phyloP scores from a whole-genome alignment of 2,888 invertebrate species.

The Hypomecis punctinalis region DNA sequence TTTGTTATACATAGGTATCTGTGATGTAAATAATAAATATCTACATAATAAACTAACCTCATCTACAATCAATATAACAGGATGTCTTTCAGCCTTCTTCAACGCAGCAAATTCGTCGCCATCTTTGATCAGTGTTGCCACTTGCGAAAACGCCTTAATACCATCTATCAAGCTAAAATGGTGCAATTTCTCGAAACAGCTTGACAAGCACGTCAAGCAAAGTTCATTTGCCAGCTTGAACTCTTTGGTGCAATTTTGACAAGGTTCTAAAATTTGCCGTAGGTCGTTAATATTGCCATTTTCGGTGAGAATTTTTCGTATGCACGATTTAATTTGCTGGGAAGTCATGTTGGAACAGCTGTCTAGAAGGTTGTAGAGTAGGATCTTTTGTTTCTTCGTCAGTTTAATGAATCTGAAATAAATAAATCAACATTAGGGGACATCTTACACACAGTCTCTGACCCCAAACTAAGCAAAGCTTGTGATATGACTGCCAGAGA shows the following conservation, averaged over 20 bases:
- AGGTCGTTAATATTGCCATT: slow-evolving; percentile 66
- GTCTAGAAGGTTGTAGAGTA: slow-evolving; percentile 75
- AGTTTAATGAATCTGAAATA: slow-evolving; percentile 67
- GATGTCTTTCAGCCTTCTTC: slow-evolving; percentile 80
- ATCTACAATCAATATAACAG: slow-evolving; percentile 88
- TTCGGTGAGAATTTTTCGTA: slow-evolving; percentile 72
- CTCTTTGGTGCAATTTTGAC: slow-evolving; percentile 60
- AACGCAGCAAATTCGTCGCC: slow-evolving; percentile 67
- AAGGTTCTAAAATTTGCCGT: slow-evolving; percentile 53
- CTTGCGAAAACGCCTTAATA: slow-evolving; percentile 71
- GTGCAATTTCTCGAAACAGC: slow-evolving; percentile 67
- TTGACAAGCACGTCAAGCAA: slow-evolving; percentile 70
- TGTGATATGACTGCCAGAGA: too few species aligned
- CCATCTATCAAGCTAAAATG: slow-evolving; percentile 70
- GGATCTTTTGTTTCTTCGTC: slow-evolving; percentile 67
- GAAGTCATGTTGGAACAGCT: slow-evolving; percentile 61
- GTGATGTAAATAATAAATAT: neutral
- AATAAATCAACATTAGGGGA: neutral
- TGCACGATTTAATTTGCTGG: slow-evolving; percentile 68
- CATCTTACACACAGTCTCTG: neutral
- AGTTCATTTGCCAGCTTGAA: slow-evolving; percentile 64
- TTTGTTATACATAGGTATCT: too few species aligned
- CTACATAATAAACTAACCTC: slow-evolving; percentile 74
- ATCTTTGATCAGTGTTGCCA: slow-evolving; percentile 68
- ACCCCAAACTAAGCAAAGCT: too few species aligned